These are phyloP conservation scores for Ruditapes philippinarum DNA, from an alignment of 1,140 invertebrate species.

Conservation along the genomic window DNA sequence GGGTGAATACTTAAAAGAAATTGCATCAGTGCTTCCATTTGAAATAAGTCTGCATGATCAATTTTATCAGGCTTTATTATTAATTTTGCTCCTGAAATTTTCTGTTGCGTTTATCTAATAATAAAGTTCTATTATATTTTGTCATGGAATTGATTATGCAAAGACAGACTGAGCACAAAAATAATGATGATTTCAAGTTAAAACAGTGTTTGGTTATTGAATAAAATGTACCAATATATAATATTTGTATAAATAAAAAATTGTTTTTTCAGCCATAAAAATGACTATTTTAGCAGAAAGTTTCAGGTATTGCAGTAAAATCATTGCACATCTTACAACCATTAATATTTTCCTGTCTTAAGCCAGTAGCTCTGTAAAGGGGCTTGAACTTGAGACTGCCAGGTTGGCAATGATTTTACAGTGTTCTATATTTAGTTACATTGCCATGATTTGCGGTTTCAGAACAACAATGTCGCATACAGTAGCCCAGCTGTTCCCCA, in stretches of 20 bases:
- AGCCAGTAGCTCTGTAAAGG: too few relatives aligned
- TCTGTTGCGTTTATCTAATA: slow-evolving; percentile 39
- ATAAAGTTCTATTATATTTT: too few relatives aligned
- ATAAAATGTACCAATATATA: too few relatives aligned
- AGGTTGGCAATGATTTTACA: not conserved
- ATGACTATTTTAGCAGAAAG: slow-evolving; percentile 33
- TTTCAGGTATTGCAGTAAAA: slow-evolving; percentile 11
- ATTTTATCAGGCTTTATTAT: not conserved
- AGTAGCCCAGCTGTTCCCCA: slow-evolving; percentile 18
- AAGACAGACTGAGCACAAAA: too few relatives aligned
- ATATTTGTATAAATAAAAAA: not conserved
- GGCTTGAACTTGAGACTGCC: not conserved
- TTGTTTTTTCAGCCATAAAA: slow-evolving; percentile 8
- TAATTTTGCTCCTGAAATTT: slow-evolving; percentile 40
- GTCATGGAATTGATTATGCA: too few relatives aligned
- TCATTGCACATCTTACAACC: not conserved
- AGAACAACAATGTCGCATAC: slow-evolving; percentile 60
- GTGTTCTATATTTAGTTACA: slow-evolving; percentile 8
- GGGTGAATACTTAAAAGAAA: too few relatives aligned
- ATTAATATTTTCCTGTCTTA: too few relatives aligned
- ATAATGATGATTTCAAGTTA: too few relatives aligned
- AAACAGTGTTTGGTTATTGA: not conserved
- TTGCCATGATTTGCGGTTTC: slow-evolving; percentile 54
- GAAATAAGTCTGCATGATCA: not conserved
- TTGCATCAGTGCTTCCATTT: not conserved